A percentile compares a stretch with the other conserved stretches of the same genome.
These are phyloP conservation scores for Drosophila percnosoma DNA, from an alignment of 2,888 invertebrate species.

Conservation along the genomic window DNA sequence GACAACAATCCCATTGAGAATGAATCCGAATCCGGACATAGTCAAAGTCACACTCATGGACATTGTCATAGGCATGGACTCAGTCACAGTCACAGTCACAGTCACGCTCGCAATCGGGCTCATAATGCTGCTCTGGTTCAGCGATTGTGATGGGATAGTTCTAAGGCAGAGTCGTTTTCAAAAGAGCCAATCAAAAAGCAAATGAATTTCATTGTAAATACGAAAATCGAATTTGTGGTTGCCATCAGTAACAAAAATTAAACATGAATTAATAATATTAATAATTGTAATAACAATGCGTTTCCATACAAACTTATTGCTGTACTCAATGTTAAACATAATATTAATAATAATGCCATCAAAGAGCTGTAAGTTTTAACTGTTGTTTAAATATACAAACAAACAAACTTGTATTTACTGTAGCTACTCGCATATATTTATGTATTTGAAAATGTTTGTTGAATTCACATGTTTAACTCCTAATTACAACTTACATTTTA, in stretches of 20 bases:
- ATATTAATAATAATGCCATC: conserved; percentile 42
- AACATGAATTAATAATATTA: conserved; percentile 2
- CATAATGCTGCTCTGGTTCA: conserved; percentile 26
- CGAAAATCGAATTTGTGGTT: conserved; percentile 54
- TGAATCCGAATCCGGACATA: conserved; percentile 9
- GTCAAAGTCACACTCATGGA: conserved; percentile 19
- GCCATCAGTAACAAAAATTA: conserved; percentile 20
- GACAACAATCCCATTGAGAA: conserved; percentile 80
- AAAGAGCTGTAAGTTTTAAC: conserved; percentile 69
- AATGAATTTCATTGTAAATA: conserved; percentile 41
- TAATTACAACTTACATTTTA: conserved; percentile 3
- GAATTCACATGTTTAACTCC: conserved; percentile 6
- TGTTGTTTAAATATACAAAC: conserved; percentile 39
- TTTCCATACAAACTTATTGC: conserved; percentile 7
- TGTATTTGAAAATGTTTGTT: conserved; percentile 5
- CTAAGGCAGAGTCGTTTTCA: conserved; percentile 21
- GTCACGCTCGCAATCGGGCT: conserved; percentile 12
- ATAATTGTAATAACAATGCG: conserved; percentile 10
- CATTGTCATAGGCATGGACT: conserved; percentile 8
- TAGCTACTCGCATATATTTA: not conserved
- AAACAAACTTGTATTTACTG: conserved; percentile 21
- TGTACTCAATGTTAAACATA: conserved; percentile 28
- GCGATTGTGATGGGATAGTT: conserved; percentile 54
- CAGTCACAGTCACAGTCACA: conserved; percentile 24
- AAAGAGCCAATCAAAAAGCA: conserved; percentile 24